Evolutionary conservation across 2,888 invertebrate genomes (phyloP).

Genomic region (Parasteatoda lunata): DNA sequence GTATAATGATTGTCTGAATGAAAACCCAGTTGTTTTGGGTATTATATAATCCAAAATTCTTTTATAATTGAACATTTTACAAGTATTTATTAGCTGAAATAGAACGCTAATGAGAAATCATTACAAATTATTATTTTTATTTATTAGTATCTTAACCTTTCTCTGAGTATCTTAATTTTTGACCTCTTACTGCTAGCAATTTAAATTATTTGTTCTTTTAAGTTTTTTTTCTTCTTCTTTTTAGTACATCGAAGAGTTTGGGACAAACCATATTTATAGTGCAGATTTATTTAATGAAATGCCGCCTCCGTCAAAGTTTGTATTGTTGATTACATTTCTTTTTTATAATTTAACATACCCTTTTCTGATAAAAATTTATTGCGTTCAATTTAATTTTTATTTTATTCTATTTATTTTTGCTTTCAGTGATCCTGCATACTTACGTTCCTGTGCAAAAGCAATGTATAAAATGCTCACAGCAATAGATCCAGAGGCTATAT

Average conservation of each 20-base stretch:
- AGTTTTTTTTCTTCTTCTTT: conserved; percentile 5
- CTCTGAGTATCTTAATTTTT: background rate
- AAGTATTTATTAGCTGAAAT: too few relatives aligned
- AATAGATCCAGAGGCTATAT: conserved; percentile 86
- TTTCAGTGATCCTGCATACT: conserved; percentile 78
- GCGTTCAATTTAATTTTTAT: background rate
- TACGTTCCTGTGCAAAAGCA: conserved; percentile 81
- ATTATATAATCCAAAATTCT: too few relatives aligned
- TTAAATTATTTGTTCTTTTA: background rate
- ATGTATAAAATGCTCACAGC: conserved; percentile 82
- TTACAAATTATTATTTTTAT: too few relatives aligned
- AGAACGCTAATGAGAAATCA: too few relatives aligned
- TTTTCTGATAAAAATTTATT: background rate
- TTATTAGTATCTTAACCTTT: background rate
- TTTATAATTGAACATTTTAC: too few relatives aligned
- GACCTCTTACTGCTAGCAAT: background rate
- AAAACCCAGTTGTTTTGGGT: too few relatives aligned
- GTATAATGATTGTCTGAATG: too few relatives aligned
- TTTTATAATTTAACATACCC: too few relatives aligned
- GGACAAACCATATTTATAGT: conserved; percentile 88
- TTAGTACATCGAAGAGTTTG: conserved; percentile 77
- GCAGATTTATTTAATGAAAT: conserved; percentile 97
- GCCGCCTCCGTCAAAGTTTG: conserved; percentile 78
- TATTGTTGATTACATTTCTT: too few relatives aligned
- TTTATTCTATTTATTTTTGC: background rate